Base-by-base conservation (phyloP, 2,797 vertebrate species). In the Melanotaenia nigrans region DNA sequence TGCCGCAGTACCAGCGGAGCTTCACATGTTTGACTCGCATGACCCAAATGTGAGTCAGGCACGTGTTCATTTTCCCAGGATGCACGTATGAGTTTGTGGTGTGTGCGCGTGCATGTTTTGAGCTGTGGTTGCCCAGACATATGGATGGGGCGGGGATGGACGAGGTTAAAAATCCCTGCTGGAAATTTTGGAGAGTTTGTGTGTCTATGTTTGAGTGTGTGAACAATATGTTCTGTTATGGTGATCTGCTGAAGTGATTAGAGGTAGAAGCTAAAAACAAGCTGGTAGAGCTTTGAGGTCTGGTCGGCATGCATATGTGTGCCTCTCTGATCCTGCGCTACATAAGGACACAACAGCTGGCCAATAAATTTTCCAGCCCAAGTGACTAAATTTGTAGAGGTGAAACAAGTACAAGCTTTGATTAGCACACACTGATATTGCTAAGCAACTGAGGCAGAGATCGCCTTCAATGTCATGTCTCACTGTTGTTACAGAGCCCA, bases 241-340 rank as follows among this genome's bases (percentile, higher is more conserved):
- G 86, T 64, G 83, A 83, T 91, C 88, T 90, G 88, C 78, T 79
- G 64, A 81, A 87, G 85, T 81, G 85, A 90, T 93, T 90, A 90
- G 86, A 87, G 76, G 68, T 81, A 77, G 80, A 83, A 77, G 84
- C 82, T 87, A 75, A 85, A 90, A 92, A 88, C 84, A 76, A 87
- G 75, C 85, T 71, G 12, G 71, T 54, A 18, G 78, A 78, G 63
- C 84, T 89, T 85, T 86, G 82, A 87, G 83, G 79, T 83, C 72
- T 68, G 61, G 61, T 82, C 49, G 66, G 65, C 82, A 77, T 79
- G 75, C 77, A 9, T 82, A 63, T 75, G 61, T 58, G 62, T 75
- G 75, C 64, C 65, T 79, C 28, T 78, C 57, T 86, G 82, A 77
- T 85, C 71, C 25, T 78, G 80, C 76, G 62, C 73, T 59, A 64